Evolutionary conservation across 1,140 invertebrate species (phyloP), one percentile per base, ranked within the genome.

Genomic region (Macrobrachium nipponense): DNA sequence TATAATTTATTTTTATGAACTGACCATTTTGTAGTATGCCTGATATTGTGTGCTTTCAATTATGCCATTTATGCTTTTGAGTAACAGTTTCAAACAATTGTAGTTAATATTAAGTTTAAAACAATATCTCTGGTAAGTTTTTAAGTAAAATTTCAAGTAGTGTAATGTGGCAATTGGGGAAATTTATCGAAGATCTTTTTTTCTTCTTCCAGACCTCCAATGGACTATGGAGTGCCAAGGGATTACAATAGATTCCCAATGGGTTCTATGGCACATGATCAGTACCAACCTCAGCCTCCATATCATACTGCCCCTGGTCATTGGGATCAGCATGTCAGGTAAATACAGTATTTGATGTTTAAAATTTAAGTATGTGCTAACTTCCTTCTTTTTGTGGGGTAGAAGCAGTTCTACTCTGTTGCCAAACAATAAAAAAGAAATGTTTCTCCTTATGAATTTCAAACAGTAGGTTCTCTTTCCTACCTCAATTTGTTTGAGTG

Each of bases 241-340:
- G 82, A 83, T 23, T 83, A 76, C 66, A 73, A 83, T 15, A 43
- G 73, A 23, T 83, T 64, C 14, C 12, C 23, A 7, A 59, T 60
- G 18, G 44, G 59, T 59, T 17, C 58, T n/a, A 20, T 77, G 59
- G 58, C 60, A 10, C 43, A 59, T 15, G 82, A 83, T 51, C 72
- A 83, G 20, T 83, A 77, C 20, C 36, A 62, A n/a, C 51, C 72
- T 23, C 76, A 66, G 7, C 60, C n/a, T 83, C 11, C 23, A 43
- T 44, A 43, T 62, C 60, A 18, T 43, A 23, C 70, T 62, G 27
- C 27, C 8, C 51, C 51, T 51, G 12, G 12, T 51, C 51, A 51
- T 12, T 83, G 82, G 82, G 82, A 83, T 64, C 82, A 72, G 15
- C 72, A 66, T 44, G n/a, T 15, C 15, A 76, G 82, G 82, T 83